Evolutionary conservation across 2,113 vertebrate species (phyloP).

Genomic region (Labeo rohita): DNA sequence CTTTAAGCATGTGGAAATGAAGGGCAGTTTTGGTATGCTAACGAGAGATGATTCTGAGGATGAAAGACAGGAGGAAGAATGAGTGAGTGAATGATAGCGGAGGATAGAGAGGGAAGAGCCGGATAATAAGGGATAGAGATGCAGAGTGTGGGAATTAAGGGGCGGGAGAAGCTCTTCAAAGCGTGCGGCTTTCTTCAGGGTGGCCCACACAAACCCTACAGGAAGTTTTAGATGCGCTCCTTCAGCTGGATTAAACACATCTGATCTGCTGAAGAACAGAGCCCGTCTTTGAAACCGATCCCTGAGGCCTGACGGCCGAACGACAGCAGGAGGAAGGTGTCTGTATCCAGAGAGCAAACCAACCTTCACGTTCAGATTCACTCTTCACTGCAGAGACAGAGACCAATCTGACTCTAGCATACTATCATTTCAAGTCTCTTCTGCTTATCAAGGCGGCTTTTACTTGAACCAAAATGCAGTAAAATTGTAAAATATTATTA

Average conservation of each 20-base stretch:
- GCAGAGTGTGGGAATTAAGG: constrained; percentile 54
- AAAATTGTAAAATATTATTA: not conserved
- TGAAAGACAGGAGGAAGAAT: constrained; percentile 65
- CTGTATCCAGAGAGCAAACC: not conserved
- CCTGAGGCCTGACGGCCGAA: no score
- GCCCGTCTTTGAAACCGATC: not conserved
- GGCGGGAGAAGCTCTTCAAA: constrained; percentile 70
- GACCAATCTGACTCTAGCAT: no score
- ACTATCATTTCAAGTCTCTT: no score
- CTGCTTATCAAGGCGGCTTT: not conserved
- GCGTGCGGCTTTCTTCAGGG: constrained; percentile 69
- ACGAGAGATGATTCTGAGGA: constrained; percentile 70
- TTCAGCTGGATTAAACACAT: constrained; percentile 38
- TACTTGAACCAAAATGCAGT: not conserved
- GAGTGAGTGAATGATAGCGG: constrained; percentile 68
- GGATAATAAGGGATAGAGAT: constrained; percentile 68
- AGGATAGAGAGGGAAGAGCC: constrained; percentile 68
- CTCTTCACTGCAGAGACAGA: no score
- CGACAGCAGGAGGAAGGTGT: not conserved
- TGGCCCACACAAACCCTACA: constrained; percentile 62
- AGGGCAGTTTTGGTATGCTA: constrained; percentile 74
- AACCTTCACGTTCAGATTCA: no score
- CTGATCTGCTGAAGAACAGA: not conserved
- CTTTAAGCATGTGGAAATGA: constrained; percentile 74
- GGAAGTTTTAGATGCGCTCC: constrained; percentile 34